Conservation (phyloP, 2,797 vertebrate species). For the Esox masquinongy region DNA sequence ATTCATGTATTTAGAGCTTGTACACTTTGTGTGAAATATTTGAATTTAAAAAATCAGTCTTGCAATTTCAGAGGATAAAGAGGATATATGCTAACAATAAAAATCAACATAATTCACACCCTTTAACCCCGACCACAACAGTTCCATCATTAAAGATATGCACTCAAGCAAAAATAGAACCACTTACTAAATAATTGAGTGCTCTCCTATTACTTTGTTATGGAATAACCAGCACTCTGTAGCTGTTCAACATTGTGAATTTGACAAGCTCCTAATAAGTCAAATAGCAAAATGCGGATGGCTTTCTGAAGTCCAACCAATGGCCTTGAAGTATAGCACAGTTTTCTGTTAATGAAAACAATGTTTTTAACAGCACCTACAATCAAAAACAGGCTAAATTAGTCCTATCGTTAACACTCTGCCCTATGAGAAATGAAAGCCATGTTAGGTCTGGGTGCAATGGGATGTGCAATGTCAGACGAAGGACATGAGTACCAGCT, state of each 20-base stretch:
- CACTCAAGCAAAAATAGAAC: conserved; percentile 9
- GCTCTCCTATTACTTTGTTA: conserved; percentile 22
- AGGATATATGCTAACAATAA: conserved; percentile 1
- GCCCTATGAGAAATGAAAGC: conserved; percentile 2
- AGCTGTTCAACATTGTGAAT: background rate
- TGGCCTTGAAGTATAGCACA: background rate
- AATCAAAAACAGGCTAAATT: background rate
- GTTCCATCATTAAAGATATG: conserved; percentile 11
- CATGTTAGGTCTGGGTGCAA: background rate
- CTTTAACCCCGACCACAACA: conserved; percentile 12
- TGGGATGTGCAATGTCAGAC: conserved; percentile 4
- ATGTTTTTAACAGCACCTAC: background rate
- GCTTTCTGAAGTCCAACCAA: background rate
- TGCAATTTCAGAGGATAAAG: conserved; percentile 35
- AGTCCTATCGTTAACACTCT: background rate
- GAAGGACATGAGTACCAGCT: conserved; percentile 13
- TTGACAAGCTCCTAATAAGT: background rate
- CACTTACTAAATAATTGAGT: conserved; percentile 20
- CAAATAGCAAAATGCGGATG: background rate
- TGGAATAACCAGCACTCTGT: conserved; percentile 16
- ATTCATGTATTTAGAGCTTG: conserved; percentile 33
- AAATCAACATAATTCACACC: conserved; percentile 9
- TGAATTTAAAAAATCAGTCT: conserved; percentile 41
- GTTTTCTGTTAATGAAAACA: background rate
- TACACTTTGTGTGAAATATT: conserved; percentile 36